Base-by-base conservation (phyloP, 1,140 invertebrate genomes). In the Drosophila leontia region DNA sequence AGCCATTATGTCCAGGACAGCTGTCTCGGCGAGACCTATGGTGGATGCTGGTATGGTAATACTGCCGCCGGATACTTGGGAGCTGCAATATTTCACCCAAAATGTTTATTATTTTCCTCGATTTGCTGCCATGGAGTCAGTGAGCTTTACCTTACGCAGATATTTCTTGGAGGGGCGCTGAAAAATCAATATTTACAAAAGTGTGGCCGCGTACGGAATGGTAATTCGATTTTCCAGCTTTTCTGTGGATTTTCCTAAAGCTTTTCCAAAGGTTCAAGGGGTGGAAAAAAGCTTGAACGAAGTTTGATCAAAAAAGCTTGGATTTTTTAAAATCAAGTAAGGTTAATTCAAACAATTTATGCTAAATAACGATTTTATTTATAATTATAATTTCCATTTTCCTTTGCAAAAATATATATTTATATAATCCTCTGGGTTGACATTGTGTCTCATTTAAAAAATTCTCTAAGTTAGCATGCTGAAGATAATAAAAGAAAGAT, bases 1-100 rank as follows among this genome's bases (percentile, higher is more conserved):
- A 94, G 97, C 97, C 95, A 97, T 96, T 95, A 97, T 97, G 94
- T 97, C 96, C 95, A 97, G 96, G 94, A 97, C 95, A 93, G 96
- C 95, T 84, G 96, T 96, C 93, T 96, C 96, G 93, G 96, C 96
- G 93, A 96, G 95, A 94, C 95, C 96, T 96, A 96, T 96, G 94
- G 93, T 95, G 93, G 84, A 84, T 42, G 76, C 35, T 64, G 51
- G 57, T 35, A 68, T 68, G 34, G 39, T 70, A 53, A 70, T 56
- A 39, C 62, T 70, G 61, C 58, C 35, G 64, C 23, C 64, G 93
- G 67, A 83, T 34, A 70, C 17, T 23, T 65, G 47, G 61, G 53
- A 72, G 72, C 67, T 81, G 62, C 34, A 63, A 62, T 35, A 11
- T 44, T n/a, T 35, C 35, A 39, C 17, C 32, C 19, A 7, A 34